Evolutionary conservation across 1,140 invertebrate genomes (phyloP), one percentile per base, ranked within the genome.

Genomic region (Trachymyrmex cornetzi): DNA sequence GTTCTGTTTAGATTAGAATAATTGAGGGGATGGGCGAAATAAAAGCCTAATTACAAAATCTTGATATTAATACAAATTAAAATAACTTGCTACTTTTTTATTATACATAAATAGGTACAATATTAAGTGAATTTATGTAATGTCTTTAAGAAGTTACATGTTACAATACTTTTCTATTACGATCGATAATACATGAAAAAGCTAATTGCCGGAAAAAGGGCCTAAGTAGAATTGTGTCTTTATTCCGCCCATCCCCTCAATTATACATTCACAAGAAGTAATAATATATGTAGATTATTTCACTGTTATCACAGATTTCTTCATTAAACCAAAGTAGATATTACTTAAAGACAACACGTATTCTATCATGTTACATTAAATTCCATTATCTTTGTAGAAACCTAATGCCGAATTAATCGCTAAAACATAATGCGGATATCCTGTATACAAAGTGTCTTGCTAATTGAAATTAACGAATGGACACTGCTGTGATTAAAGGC

Each of bases 391-490:
- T 1, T 38, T 55, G 3, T 44, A 44, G 16, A 22, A 69, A 67
- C 9, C 30, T 12, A 16, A 55, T 3, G 30, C 14, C 63, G n/a
- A 48, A 77, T 77, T 11, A 14, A 27, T 63, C 22, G 30, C 64
- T 77, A 77, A 64, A 77, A 64, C 12, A 6, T 77, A 48, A 77
- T 64, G 57, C 38, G 24, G 2, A 64, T 53, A 77, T 14, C 16
- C 16, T 27, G 57, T 63, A 27, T 48, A 38, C 27, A 53, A 19
- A 53, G 38, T 80, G n/a, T 24, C 7, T 59, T 24, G 2, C 55
- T 82, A 82, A 82, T 59, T 82, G 67, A 82, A 82, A 24, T 74
- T 74, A 82, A 82, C 67, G 34, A 82, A 72, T 72, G 38, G 53
- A 22, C 11, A 44, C 12, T 72, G 48, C 22, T 30, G 19, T 59